Percentiles rank a stretch among this genome's conserved stretches.
These are phyloP conservation scores for Rafetus swinhoei DNA, from an alignment of 2,113 vertebrate species.

Conservation along the genomic window DNA sequence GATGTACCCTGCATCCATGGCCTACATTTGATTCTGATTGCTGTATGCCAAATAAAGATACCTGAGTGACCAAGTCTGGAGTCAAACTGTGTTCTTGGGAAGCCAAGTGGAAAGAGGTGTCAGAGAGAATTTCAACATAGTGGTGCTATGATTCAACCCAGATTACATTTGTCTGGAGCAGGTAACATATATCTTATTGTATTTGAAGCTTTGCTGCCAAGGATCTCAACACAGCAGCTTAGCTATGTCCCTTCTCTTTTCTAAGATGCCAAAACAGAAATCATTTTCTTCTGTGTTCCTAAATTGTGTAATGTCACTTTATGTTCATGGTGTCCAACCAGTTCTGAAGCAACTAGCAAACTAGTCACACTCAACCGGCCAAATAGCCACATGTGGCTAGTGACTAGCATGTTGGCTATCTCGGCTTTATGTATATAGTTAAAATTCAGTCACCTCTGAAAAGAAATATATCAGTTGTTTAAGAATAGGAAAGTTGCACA, in stretches of 20 bases:
- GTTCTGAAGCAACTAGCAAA: no score
- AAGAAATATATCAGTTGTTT: slow-evolving; percentile 37
- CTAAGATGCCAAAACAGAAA: neutral
- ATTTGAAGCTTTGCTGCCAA: neutral
- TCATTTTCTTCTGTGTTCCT: neutral
- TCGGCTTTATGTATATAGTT: neutral
- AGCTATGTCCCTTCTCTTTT: neutral
- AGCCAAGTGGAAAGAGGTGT: neutral
- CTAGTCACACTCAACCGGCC: no score
- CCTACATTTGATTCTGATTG: neutral
- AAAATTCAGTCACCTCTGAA: slow-evolving; percentile 23
- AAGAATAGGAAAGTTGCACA: slow-evolving; percentile 12
- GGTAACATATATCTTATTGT: neutral
- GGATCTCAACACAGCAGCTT: neutral
- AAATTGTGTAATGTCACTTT: slow-evolving; percentile 27
- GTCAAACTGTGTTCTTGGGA: neutral
- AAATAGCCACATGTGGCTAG: no score
- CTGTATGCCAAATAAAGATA: neutral
- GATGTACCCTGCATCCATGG: neutral
- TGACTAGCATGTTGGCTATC: no score
- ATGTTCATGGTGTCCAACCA: neutral
- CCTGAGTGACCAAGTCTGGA: neutral
- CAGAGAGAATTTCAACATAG: neutral
- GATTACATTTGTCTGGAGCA: neutral
- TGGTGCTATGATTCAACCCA: neutral